These are phyloP conservation scores for Zaprionus capensis DNA, from an alignment of 1,140 invertebrate genomes.

Conservation along the genomic window DNA sequence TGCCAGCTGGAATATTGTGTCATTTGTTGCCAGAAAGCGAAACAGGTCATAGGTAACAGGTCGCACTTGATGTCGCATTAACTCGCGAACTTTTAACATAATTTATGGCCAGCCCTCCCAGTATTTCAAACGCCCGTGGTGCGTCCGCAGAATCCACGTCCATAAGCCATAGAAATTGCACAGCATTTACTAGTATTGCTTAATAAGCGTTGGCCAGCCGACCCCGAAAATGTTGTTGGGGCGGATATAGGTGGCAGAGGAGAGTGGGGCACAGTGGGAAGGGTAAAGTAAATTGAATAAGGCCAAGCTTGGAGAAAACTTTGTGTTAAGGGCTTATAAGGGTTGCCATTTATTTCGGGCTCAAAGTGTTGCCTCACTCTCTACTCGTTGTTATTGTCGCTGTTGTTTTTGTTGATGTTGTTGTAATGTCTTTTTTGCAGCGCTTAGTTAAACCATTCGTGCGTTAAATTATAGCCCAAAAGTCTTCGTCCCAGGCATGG, in stretches of 20 bases:
- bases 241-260: slow-evolving; percentile 15
- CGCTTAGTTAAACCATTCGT: slow-evolving; percentile 74
- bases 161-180: slow-evolving; percentile 59
- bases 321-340: slow-evolving; percentile 66
- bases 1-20: slow-evolving; percentile 65
- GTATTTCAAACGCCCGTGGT: slow-evolving; percentile 5
- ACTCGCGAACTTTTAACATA: slow-evolving; percentile 20
- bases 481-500: slow-evolving; percentile 43
- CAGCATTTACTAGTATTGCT: slow-evolving; percentile 69
- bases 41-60: background rate
- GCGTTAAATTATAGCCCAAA: slow-evolving; percentile 79
- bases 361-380: slow-evolving; percentile 31
- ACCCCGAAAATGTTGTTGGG: background rate
- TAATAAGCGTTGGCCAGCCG: slow-evolving; percentile 54
- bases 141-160: slow-evolving; percentile 43
- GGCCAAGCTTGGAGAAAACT: slow-evolving; percentile 32
- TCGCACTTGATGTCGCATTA: slow-evolving; percentile 24
- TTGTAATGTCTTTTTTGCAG: slow-evolving; percentile 56
- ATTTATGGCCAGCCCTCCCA: slow-evolving; percentile 56
- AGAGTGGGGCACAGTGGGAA: background rate
- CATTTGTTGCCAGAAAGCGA: slow-evolving; percentile 38
- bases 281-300: slow-evolving; percentile 61
- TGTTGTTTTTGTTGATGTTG: slow-evolving; percentile 20
- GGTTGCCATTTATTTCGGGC: slow-evolving; percentile 51
- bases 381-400: slow-evolving; percentile 25